phyloP scores from a whole-genome alignment of 2,113 vertebrate species.

The Nycticorax nycticorax region DNA sequence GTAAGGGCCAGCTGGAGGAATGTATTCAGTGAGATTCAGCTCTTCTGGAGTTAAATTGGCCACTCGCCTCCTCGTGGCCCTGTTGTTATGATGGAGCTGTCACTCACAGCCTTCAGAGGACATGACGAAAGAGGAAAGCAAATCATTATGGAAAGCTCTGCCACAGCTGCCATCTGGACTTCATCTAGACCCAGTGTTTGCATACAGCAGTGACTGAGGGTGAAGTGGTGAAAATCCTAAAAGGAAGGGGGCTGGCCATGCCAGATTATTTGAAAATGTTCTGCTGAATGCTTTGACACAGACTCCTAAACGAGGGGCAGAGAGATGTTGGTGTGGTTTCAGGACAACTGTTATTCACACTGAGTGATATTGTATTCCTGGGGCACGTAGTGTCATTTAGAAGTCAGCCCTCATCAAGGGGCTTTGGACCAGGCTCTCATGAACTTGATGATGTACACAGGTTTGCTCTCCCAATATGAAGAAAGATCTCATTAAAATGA shows the following conservation, averaged over 20 bases:
- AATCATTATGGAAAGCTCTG: neutral
- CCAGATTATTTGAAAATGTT: neutral
- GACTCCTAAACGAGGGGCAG: neutral
- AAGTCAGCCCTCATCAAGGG: neutral
- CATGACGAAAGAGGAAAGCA: neutral
- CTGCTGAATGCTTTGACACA: neutral
- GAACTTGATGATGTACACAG: neutral
- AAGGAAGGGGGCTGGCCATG: neutral
- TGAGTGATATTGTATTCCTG: neutral
- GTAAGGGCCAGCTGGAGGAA: neutral
- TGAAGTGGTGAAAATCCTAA: neutral
- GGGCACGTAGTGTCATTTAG: neutral
- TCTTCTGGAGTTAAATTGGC: neutral
- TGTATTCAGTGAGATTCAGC: neutral
- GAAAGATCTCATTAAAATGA: neutral
- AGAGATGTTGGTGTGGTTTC: neutral
- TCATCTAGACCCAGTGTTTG: neutral
- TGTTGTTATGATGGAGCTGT: rapidly evolving
- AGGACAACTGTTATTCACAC: neutral
- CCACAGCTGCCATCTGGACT: rapidly evolving
- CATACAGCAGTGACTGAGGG: neutral
- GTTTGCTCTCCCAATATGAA: neutral
- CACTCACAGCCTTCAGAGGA: neutral
- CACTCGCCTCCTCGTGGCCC: rapidly evolving
- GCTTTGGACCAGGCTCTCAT: neutral